Evolutionary conservation across 2,797 vertebrate genomes (phyloP), one percentile per base, ranked within the genome.

Genomic region (Syngnathus rostellatus): DNA sequence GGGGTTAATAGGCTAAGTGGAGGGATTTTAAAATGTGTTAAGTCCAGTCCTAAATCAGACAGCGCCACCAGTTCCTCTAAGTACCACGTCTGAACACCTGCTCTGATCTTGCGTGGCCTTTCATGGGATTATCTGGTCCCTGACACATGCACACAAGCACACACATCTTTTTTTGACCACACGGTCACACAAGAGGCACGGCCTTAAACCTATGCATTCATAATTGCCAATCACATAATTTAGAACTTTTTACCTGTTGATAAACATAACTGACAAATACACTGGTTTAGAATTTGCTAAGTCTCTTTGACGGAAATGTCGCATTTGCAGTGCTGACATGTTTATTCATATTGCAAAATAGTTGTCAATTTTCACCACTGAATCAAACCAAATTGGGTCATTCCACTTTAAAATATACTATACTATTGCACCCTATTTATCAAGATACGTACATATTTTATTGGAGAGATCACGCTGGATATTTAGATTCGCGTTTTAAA

Each of bases 1-100:
- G 76, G 67, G 46, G 60, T 81, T 81, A 83, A 80, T 19, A 38
- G 77, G 69, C 63, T 76, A 81, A 79, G 72, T 73, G 68, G 66
- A 73, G 67, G 73, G 74, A 82, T 85, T 83, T 74, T 19, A 73
- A 73, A 81, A 84, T 76, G 75, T 85, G 85, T 85, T 82, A 87
- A 88, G 77, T 76, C 63, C 72, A 71, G 75, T 74, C 70, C 79
- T 70, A 78, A 80, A 80, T 41, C 76, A 72, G 64, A 73, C 83
- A 77, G 80, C 71, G 68, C 81, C 81, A 74, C 77, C 65, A 65
- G 77, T 70, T 77, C 63, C 81, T 72, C 71, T 83, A 85, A 86
- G 81, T 68, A 76, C 73, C 75, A 48, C 0, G 70, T 78, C 82
- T 83, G 71, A 74, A 78, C 82, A 73, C 71, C 2, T 66, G 67